Percentiles rank a stretch among this genome's conserved stretches.
Conservation (phyloP, 2,888 invertebrate genomes). For the Frankliniella intonsa region DNA sequence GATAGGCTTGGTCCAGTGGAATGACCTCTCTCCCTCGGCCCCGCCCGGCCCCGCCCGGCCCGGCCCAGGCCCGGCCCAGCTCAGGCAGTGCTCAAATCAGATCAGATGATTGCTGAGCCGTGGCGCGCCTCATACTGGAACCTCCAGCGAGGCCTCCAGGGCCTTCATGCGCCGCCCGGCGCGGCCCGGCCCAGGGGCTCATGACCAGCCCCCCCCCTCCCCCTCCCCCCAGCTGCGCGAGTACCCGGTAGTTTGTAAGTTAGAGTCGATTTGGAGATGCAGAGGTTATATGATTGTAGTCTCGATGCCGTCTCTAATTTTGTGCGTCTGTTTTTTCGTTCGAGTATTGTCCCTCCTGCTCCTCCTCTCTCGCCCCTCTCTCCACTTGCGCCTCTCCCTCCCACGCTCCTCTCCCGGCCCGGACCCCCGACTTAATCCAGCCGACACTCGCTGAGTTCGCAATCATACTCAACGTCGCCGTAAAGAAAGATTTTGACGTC, state of each 20-base stretch:
- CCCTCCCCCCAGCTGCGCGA: not conserved
- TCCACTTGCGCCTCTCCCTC: not conserved
- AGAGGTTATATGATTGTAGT: not conserved
- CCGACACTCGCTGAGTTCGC: not conserved
- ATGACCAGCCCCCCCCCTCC: no score
- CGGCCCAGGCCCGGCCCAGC: no score
- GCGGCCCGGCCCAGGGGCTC: not conserved
- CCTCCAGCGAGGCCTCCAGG: no score
- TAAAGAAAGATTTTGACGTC: constrained; percentile 6
- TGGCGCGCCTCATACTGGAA: not conserved
- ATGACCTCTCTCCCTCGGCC: not conserved
- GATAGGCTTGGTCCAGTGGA: not conserved
- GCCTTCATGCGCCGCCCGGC: not conserved
- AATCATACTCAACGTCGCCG: constrained; percentile 6
- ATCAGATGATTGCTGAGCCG: not conserved
- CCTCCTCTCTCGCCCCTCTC: not conserved
- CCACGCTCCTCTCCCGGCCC: not conserved
- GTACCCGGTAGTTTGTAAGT: not conserved
- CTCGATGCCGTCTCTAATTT: no score
- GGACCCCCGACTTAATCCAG: not conserved
- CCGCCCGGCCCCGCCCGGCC: not conserved
- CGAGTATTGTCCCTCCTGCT: not conserved
- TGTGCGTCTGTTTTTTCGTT: not conserved
- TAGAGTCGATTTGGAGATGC: not conserved
- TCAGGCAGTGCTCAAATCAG: not conserved